These are phyloP conservation scores for Rhingia rostrata DNA, from an alignment of 2,888 invertebrate species.

Conservation along the genomic window DNA sequence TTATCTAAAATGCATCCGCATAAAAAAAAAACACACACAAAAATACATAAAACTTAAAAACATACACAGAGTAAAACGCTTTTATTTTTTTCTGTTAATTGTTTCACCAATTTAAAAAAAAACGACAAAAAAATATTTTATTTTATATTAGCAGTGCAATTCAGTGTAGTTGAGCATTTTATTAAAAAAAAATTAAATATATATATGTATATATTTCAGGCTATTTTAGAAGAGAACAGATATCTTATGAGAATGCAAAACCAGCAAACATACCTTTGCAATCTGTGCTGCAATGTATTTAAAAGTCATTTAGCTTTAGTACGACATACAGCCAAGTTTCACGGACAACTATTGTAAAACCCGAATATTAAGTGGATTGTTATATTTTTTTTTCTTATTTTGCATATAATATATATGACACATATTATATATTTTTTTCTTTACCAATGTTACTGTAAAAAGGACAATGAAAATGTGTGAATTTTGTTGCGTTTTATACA, in stretches of 20 bases:
- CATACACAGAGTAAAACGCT: no score
- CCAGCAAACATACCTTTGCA: conserved; percentile 76
- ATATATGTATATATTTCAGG: conserved; percentile 74
- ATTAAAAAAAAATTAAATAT: conserved; percentile 40
- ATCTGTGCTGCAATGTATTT: conserved; percentile 76
- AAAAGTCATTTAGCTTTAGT: conserved; percentile 76
- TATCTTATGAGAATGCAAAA: conserved; percentile 76
- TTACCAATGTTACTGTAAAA: conserved; percentile 12
- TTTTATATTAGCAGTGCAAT: conserved; percentile 49
- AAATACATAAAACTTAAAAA: no score
- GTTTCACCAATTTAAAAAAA: background rate
- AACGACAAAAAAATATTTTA: conserved; percentile 10
- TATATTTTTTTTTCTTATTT: conserved; percentile 33
- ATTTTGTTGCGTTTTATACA: background rate
- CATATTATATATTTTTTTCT: conserved; percentile 20
- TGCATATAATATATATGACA: background rate
- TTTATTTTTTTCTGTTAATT: no score
- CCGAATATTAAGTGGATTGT: conserved; percentile 59
- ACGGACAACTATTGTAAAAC: conserved; percentile 76
- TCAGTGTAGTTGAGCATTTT: conserved; percentile 32
- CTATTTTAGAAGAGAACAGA: conserved; percentile 76
- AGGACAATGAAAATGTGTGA: conserved; percentile 18
- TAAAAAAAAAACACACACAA: no score
- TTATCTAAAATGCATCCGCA: no score
- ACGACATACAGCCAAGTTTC: conserved; percentile 76